These are phyloP conservation scores for Idaea straminata DNA, from an alignment of 2,888 invertebrate genomes.

Conservation along the genomic window DNA sequence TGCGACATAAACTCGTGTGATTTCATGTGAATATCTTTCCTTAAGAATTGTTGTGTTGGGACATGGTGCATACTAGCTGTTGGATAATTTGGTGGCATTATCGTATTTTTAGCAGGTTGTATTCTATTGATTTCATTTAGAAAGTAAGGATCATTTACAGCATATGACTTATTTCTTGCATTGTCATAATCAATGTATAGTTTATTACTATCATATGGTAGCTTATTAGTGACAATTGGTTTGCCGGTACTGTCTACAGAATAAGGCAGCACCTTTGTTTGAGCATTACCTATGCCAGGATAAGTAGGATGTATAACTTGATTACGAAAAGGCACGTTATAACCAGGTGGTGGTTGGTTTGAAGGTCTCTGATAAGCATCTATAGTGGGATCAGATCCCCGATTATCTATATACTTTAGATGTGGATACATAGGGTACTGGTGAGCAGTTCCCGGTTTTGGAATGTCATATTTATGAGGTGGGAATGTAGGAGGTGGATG, in stretches of 20 bases:
- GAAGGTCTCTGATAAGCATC: conserved; percentile 62
- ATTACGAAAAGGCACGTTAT: conserved; percentile 55
- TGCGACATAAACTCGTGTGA: conserved; percentile 60
- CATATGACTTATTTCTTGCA: conserved; percentile 51
- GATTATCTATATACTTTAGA: conserved; percentile 63
- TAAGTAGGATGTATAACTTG: conserved; percentile 62
- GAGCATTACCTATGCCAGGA: conserved; percentile 56
- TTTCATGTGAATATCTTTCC: conserved; percentile 59
- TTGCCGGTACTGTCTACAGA: conserved; percentile 51
- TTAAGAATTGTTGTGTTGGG: conserved; percentile 55
- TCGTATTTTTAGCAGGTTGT: conserved; percentile 53
- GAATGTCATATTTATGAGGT: conserved; percentile 64
- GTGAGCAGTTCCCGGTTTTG: conserved; percentile 56
- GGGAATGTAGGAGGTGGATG: conserved; percentile 57
- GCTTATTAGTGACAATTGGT: conserved; percentile 51
- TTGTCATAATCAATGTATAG: conserved; percentile 62
- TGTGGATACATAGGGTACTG: conserved; percentile 60
- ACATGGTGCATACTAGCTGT: conserved; percentile 52
- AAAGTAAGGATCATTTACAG: conserved; percentile 55
- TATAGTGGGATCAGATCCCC: conserved; percentile 55
- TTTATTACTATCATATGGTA: conserved; percentile 60
- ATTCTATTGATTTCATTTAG: conserved; percentile 56
- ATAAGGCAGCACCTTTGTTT: conserved; percentile 60
- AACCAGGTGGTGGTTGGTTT: conserved; percentile 51
- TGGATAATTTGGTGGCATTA: conserved; percentile 56